A percentile compares a stretch with the other conserved stretches of the same genome.
phyloP scores from a whole-genome alignment of 2,113 vertebrate species.

The Erinaceus europaeus region DNA sequence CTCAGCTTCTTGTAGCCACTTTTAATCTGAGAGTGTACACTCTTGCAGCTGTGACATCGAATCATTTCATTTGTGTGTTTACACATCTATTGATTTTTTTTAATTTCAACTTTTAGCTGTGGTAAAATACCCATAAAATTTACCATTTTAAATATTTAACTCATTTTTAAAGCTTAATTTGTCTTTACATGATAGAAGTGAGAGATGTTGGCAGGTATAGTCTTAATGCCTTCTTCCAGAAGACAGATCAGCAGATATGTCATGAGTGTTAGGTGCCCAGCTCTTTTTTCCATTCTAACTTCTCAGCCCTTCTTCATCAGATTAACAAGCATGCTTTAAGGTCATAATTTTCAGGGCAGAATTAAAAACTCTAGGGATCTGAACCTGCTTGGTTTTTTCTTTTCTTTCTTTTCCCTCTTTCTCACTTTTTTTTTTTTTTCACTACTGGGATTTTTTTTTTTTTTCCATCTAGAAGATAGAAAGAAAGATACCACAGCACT shows the following conservation, averaged over 20 bases:
- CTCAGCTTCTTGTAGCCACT: not conserved
- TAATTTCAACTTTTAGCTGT: not conserved
- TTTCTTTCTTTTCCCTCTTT: not conserved
- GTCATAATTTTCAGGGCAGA: not conserved
- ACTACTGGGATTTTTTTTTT: too few species aligned
- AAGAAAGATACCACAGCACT: too few species aligned
- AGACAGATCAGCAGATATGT: not conserved
- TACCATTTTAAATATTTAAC: not conserved
- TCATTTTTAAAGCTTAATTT: not conserved
- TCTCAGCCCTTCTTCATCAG: too few species aligned
- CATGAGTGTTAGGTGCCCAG: not conserved
- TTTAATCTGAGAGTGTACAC: not conserved
- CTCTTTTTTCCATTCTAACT: not conserved
- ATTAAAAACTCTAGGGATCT: not conserved
- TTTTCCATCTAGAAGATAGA: too few species aligned
- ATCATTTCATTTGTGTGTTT: not conserved
- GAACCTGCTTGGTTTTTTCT: not conserved
- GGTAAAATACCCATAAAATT: not conserved
- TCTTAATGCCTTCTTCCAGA: too few species aligned
- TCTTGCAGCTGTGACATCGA: accelerated
- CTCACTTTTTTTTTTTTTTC: too few species aligned
- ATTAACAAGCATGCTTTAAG: too few species aligned
- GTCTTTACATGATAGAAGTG: not conserved
- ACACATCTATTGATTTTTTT: not conserved
- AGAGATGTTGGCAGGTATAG: not conserved